Percentiles rank a stretch among this genome's conserved stretches.
These are phyloP conservation scores for Triops cancriformis DNA, from an alignment of 1,140 invertebrate species.

Conservation along the genomic window DNA sequence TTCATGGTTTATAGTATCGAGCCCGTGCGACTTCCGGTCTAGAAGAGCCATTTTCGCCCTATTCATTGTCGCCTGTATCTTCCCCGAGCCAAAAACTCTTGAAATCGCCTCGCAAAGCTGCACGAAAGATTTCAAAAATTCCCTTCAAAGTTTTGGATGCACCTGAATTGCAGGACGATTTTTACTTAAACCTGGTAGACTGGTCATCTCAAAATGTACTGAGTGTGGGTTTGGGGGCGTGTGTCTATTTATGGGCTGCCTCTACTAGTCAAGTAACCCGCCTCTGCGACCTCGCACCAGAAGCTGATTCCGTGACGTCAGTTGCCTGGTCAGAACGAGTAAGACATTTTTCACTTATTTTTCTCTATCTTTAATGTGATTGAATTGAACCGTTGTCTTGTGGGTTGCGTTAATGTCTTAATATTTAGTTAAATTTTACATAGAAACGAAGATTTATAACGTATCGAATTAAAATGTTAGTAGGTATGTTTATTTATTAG, in stretches of 20 bases:
- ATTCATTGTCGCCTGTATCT: conserved; percentile 87
- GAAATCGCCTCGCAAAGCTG: conserved; percentile 86
- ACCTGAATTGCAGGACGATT: conserved; percentile 97
- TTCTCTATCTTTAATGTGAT: conserved; percentile 15
- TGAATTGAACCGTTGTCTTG: conserved; percentile 20
- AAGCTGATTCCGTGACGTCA: conserved; percentile 92
- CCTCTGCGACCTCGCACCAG: conserved; percentile 86
- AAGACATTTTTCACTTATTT: conserved; percentile 31
- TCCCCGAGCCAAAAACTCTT: conserved; percentile 89
- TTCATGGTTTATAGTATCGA: conserved; percentile 45
- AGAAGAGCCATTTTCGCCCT: conserved; percentile 61
- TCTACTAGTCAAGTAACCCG: conserved; percentile 93
- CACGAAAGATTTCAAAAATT: conserved; percentile 91
- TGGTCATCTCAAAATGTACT: conserved; percentile 99
- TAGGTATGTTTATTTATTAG: no score
- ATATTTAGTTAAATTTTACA: no score
- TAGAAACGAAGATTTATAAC: no score
- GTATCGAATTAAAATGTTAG: no score
- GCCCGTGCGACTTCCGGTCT: conserved; percentile 45
- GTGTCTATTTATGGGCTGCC: conserved; percentile 98
- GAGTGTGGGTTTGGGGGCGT: conserved; percentile 94
- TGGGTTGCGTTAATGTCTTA: no score
- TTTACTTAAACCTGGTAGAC: conserved; percentile 97
- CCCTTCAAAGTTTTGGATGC: conserved; percentile 98
- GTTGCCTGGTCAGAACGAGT: conserved; percentile 96